Conservation (phyloP, 2,113 vertebrate species). For the Neodontobutis hainanensis region DNA sequence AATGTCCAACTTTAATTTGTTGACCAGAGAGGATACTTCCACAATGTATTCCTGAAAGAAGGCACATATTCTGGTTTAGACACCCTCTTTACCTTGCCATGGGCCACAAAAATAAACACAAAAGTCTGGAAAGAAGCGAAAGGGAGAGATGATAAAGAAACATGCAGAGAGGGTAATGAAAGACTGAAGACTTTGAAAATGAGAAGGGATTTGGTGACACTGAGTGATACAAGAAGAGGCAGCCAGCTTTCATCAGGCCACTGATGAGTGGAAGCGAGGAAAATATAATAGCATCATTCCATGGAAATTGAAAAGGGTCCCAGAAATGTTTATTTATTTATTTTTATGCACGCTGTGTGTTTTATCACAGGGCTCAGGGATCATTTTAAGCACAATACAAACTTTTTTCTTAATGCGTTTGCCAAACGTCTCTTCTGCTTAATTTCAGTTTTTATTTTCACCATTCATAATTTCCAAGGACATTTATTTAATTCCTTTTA, state of each 20-base stretch:
- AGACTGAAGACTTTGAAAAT: constrained; percentile 49
- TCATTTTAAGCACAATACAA: neutral
- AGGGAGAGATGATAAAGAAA: constrained; percentile 17
- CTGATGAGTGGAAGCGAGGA: constrained; percentile 43
- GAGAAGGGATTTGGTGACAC: constrained; percentile 59
- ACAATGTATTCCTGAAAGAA: no score
- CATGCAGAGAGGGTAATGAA: constrained; percentile 40
- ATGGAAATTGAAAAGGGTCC: constrained; percentile 47
- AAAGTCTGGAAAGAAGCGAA: constrained; percentile 12
- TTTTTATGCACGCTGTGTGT: constrained; percentile 21
- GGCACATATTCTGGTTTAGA: no score
- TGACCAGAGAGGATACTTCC: no score
- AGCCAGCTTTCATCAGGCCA: constrained; percentile 39
- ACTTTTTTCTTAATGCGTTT: neutral
- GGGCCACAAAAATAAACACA: constrained; percentile 4
- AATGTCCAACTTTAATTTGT: no score
- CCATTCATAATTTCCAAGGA: no score
- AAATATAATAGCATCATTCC: constrained; percentile 50
- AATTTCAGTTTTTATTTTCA: neutral
- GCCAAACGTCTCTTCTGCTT: constrained; percentile 5
- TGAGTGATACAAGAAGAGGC: constrained; percentile 49
- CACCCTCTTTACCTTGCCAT: no score
- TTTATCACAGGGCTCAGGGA: constrained; percentile 16
- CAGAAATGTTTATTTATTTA: constrained; percentile 27
- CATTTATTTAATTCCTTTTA: no score